phyloP scores from a whole-genome alignment of 2,888 invertebrate genomes.

The Protodeltote pygarga region DNA sequence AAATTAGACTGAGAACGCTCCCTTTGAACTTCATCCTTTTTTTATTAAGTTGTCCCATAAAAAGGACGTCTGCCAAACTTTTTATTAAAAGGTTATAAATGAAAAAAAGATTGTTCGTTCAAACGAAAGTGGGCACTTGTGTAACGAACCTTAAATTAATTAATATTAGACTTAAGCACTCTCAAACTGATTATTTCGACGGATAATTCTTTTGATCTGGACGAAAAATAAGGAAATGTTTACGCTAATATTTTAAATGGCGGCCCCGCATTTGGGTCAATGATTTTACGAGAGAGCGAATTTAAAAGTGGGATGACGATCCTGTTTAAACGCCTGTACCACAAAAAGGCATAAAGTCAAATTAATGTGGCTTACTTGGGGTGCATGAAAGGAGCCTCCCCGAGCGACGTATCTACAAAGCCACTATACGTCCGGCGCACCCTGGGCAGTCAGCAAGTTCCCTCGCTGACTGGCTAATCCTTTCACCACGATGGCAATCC shows the following conservation, averaged over 20 bases:
- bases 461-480: too few species aligned
- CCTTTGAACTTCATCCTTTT: constrained; percentile 59
- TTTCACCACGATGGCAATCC: too few species aligned
- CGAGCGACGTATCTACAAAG: too few species aligned
- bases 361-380: constrained; percentile 39
- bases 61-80: constrained; percentile 54
- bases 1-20: constrained; percentile 63
- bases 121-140: constrained; percentile 52
- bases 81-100: constrained; percentile 63
- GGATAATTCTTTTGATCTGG: constrained; percentile 44
- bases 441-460: too few species aligned
- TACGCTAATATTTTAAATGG: constrained; percentile 35
- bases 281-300: constrained; percentile 23
- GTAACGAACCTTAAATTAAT: constrained; percentile 56
- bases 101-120: constrained; percentile 57
- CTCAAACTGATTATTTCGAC: constrained; percentile 44
- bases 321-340: constrained; percentile 10
- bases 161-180: constrained; percentile 52
- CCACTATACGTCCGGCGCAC: too few species aligned
- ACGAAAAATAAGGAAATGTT: constrained; percentile 39
- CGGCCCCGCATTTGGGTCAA: constrained; percentile 30
- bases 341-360: constrained; percentile 38
- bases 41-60: constrained; percentile 64
- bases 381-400: too few species aligned
- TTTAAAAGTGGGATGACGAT: constrained; percentile 18